Base-by-base conservation (phyloP, 2,797 vertebrate species). In the Pseudochirops corinnae region DNA sequence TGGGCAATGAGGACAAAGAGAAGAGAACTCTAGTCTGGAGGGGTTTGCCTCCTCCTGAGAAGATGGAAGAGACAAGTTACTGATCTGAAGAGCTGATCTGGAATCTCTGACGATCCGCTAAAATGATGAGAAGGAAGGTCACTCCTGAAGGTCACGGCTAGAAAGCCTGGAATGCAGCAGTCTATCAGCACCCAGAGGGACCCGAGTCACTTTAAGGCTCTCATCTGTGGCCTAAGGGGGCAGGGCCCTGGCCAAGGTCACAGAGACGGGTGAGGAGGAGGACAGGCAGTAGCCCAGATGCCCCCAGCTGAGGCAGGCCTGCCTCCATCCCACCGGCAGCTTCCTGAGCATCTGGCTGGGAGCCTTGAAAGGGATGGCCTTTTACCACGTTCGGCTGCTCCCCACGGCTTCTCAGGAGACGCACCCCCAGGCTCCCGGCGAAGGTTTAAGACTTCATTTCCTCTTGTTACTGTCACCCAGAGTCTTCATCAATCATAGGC, bases 321-420 rank as follows among this genome's bases (percentile, higher is more conserved):
- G 13, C 39, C 39, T 87, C 74, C 21, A 26, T 26, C 74, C 39
- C 74, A 46, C 21, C 0, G 0, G 21, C 9, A 55, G 31, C 56
- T 29, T 96, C 93, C 62, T 39, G 58, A 95, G 53, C 92, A 94
- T 52, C 90, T 94, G 62, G 87, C 0, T 46, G 16, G 90, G 94
- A 87, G 28, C 5, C 60, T 92, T 90, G 39, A 94, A 93, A 95
- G 74, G 50, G 90, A 57, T 74, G 26, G 94, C 91, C 90, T 55
- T 57, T n/a, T 90, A 33, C 82, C 94, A 67, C 56, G 52, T 90
- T 60, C 9, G 56, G n/a, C 7, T 55, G 2, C 52, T 90, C 91
- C 90, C 39, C 52, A 55, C 16, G 24, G 31, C 93, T 67, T 91
- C 74, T 94, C 56, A 67, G 94, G 90, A 13, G 50, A 50, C 24